These are phyloP conservation scores for Megaleporinus macrocephalus DNA, from an alignment of 2,113 vertebrate genomes.

Conservation along the genomic window DNA sequence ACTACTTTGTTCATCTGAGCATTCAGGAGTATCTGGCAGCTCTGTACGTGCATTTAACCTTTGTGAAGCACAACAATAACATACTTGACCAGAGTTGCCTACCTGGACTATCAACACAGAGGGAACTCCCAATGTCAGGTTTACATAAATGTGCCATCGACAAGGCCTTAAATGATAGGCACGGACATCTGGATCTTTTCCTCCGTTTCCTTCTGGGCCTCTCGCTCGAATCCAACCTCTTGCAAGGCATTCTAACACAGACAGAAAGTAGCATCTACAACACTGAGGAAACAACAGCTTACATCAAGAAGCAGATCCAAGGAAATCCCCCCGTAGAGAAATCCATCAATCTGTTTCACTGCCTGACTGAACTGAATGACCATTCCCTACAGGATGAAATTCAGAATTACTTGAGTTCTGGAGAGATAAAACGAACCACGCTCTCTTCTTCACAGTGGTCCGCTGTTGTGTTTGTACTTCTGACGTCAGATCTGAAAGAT, in stretches of 20 bases:
- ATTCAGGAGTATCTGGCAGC: background rate
- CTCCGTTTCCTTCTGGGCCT: too few relatives aligned
- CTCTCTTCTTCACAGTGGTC: background rate
- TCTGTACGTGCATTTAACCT: background rate
- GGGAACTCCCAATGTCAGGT: background rate
- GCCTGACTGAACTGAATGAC: too few relatives aligned
- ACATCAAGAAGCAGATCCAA: background rate
- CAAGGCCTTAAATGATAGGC: background rate
- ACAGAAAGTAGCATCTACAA: background rate
- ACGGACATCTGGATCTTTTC: too few relatives aligned
- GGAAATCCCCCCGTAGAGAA: background rate
- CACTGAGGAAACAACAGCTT: background rate
- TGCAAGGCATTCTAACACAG: background rate
- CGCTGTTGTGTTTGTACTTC: too few relatives aligned
- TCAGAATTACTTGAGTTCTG: background rate
- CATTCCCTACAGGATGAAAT: background rate
- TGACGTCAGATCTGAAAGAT: too few relatives aligned
- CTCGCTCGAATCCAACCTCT: background rate
- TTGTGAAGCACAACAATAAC: background rate
- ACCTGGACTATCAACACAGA: background rate
- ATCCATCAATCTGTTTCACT: background rate
- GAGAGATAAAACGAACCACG: background rate
- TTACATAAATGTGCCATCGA: background rate
- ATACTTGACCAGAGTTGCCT: background rate
- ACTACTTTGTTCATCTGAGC: background rate